These are phyloP conservation scores for Neuroterus valhalla DNA, from an alignment of 1,140 invertebrate genomes.

Conservation along the genomic window DNA sequence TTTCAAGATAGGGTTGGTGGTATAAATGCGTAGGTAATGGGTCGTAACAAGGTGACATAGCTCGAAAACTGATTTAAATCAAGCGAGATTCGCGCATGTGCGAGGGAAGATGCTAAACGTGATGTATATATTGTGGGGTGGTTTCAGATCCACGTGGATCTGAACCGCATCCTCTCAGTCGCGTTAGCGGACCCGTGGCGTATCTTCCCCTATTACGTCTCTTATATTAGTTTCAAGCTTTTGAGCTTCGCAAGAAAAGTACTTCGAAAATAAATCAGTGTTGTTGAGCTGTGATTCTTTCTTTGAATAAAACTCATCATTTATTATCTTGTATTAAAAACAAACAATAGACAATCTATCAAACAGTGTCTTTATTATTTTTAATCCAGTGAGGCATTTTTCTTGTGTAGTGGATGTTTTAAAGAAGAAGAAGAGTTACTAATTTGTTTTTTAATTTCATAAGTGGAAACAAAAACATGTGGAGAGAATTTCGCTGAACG, in stretches of 20 bases:
- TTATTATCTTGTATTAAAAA: too few species aligned
- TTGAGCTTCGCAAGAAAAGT: not conserved
- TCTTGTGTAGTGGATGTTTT: too few species aligned
- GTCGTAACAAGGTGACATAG: conserved; percentile 27
- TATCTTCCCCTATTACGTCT: not conserved
- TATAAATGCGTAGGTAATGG: conserved; percentile 24
- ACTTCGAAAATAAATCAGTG: not conserved
- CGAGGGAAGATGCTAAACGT: conserved; percentile 16
- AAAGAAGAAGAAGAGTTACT: too few species aligned
- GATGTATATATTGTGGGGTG: conserved; percentile 10
- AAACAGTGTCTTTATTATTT: too few species aligned
- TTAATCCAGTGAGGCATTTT: too few species aligned
- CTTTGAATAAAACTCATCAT: too few species aligned
- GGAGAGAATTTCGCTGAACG: too few species aligned
- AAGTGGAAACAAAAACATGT: too few species aligned
- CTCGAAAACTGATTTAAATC: conserved; percentile 27
- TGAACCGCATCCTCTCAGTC: conserved; percentile 20
- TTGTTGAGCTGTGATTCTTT: too few species aligned
- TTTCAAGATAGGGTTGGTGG: conserved; percentile 18
- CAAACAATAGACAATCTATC: too few species aligned
- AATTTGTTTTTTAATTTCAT: too few species aligned
- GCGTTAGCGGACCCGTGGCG: conserved; percentile 11
- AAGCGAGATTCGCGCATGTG: conserved; percentile 28
- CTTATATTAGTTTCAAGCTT: not conserved
- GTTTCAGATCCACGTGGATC: conserved; percentile 29